Evolutionary conservation across 1,140 invertebrate species (phyloP), one percentile per base, ranked within the genome.

Genomic region (Procambarus virginalis): DNA sequence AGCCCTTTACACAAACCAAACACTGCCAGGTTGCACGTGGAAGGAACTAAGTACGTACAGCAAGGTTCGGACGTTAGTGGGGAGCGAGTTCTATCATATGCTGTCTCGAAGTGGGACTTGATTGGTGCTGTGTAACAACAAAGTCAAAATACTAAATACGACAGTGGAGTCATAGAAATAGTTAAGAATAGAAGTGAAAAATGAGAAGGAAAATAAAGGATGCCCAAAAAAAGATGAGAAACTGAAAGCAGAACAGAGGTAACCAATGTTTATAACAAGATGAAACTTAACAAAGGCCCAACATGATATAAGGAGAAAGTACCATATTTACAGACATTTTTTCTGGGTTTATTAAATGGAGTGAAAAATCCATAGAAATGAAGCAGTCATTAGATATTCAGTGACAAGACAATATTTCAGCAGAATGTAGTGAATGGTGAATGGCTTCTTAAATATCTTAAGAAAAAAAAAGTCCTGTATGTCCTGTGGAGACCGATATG

Each of bases 111-210:
- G 58, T 76, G 79, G 80, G 86, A 89, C 86, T 83, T 64, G 68
- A 73, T 64, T 83, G 86, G 86, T 89, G 86, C 86, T 83, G 70
- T 89, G 79, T 58, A 49, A 79, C 85, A 48, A 79, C 79, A 89
- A 77, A 77, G 55, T 75, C 78, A 89, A 55, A 89, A 10, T 75
- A 68, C 51, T 73, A 64, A 64, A 64, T 64, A 64, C 79, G 86
- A 83, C 86, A 89, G 86, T 89, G 86, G 86, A 89, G 86, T 89
- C 86, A 83, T 78, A 79, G 85, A 82, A 89, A 64, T 82, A 60
- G n/a, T 58, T 51, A 82, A 79, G 68, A 89, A 76, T 82, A 70
- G 17, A 49, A 83, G 79, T 89, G 49, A 83, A 48, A 51, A 58
- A 83, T 51, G 55, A 73, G 22, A 64, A 81, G 49, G 82, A 89